Base-by-base conservation (phyloP, 2,113 vertebrate species). In the Chionodraco myersi region DNA sequence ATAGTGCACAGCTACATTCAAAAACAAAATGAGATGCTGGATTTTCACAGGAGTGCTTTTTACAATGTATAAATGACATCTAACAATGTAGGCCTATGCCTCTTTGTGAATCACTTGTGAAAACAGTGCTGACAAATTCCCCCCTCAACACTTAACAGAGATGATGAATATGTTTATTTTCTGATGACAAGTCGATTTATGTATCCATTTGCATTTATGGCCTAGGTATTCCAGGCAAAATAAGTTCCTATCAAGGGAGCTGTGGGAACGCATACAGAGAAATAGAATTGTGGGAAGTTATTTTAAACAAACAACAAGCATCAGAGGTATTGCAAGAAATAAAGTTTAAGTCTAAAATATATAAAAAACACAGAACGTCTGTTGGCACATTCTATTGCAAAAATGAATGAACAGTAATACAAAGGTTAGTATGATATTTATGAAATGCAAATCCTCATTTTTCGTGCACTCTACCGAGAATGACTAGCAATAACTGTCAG, bases 91-190 rank as follows among this genome's bases (percentile, higher is more conserved):
- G 56, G 58, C 69, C 63, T 70, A 51, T 59, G 58, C 69, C 63
- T 70, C 54, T 80, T 61, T 88, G 63, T 52, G 74, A 41, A 80
- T 76, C 2, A 11, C 67, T 16, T 51, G 47, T 16, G 16, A 75
- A 79, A 80, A 67, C 16, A 21, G 26, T 15, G 45, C 49, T 61
- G 75, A 75, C 52, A 75, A 75, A 80, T 70, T 16, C 70, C 49
- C 47, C 59, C 10, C 10, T 67, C 77, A 71, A 48, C 6, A 44
- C 54, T 67, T 85, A 75, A 72, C 66, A 62, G 48, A 49, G 36
- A 89, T 86, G 85, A 92, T 90, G 65, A 77, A 86, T 82, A 72
- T 79, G 68, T 83, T 81, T 84, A 75, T 80, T 84, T 83, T 26
- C 71, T 89, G 80, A 90, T 90, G 71, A 68, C 76, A 78, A 48